Percentiles rank a stretch among this genome's conserved stretches.
Evolutionary conservation across 2,797 vertebrate genomes (phyloP).

Genomic region (Syndactyla subalaris): DNA sequence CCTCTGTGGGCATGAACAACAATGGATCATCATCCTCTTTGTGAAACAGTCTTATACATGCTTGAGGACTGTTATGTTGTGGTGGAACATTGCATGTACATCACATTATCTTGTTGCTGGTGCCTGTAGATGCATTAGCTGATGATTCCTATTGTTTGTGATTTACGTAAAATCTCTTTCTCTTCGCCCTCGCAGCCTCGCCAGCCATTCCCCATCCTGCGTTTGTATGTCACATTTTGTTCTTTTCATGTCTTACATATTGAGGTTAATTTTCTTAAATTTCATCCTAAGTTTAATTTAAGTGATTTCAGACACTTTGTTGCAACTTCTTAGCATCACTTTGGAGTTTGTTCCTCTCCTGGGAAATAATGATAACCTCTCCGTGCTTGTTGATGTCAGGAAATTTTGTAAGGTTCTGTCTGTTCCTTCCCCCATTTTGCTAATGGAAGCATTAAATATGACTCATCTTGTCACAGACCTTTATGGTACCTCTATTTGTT

Average conservation of each 20-base stretch:
- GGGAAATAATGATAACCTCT: background rate
- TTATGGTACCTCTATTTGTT: background rate
- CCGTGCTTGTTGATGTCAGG: background rate
- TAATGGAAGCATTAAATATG: slow-evolving; percentile 32
- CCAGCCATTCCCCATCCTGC: background rate
- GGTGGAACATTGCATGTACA: background rate
- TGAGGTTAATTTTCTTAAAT: background rate
- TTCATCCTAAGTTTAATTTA: background rate
- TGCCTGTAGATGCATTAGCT: background rate
- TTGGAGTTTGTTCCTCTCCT: background rate
- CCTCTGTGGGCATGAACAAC: background rate
- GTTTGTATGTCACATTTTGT: background rate
- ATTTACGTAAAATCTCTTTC: background rate
- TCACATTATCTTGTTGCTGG: background rate
- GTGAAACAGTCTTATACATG: background rate
- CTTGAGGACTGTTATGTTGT: background rate
- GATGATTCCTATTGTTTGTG: background rate
- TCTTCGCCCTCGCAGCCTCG: background rate
- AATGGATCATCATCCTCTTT: background rate
- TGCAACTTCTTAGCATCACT: background rate
- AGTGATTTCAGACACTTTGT: background rate
- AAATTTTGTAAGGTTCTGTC: background rate
- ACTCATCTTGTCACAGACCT: background rate
- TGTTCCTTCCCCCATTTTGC: slow-evolving; percentile 8
- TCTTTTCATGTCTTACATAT: background rate